These are phyloP conservation scores for Pogonocherus hispidulus DNA, from an alignment of 2,888 invertebrate genomes.

Conservation along the genomic window DNA sequence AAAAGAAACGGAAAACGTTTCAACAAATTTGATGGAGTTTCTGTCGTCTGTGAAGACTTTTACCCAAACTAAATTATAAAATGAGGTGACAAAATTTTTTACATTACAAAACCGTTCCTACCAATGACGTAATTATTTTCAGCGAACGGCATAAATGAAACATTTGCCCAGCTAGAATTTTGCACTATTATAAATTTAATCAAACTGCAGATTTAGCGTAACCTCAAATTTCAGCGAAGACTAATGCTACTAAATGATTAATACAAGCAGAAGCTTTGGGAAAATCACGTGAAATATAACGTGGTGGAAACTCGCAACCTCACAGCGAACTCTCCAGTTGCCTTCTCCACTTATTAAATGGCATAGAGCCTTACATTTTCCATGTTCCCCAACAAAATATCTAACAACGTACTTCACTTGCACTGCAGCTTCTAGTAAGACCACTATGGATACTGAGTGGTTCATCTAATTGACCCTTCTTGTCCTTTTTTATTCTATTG, in stretches of 20 bases:
- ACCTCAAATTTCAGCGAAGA: constrained; percentile 22
- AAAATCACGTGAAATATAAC: constrained; percentile 20
- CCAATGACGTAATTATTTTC: too few species aligned
- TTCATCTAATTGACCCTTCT: too few species aligned
- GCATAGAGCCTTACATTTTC: not conserved
- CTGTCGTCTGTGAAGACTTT: too few species aligned
- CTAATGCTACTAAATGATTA: constrained; percentile 28
- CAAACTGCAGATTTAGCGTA: not conserved
- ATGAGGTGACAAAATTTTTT: too few species aligned
- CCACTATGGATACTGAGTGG: too few species aligned
- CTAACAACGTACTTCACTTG: not conserved
- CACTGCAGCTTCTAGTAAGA: too few species aligned
- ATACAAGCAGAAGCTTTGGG: constrained; percentile 30
- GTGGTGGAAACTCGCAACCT: constrained; percentile 11
- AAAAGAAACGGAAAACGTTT: too few species aligned
- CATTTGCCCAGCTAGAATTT: not conserved
- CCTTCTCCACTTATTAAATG: constrained; percentile 13
- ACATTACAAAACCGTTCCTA: too few species aligned
- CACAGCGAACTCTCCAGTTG: constrained; percentile 5
- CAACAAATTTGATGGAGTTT: too few species aligned
- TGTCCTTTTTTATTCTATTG: too few species aligned
- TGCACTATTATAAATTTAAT: constrained; percentile 15
- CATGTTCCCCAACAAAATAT: not conserved
- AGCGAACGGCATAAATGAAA: not conserved
- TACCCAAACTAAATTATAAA: too few species aligned